Evolutionary conservation across 2,797 vertebrate genomes (phyloP).

Genomic region (Sebastes vulpes): DNA sequence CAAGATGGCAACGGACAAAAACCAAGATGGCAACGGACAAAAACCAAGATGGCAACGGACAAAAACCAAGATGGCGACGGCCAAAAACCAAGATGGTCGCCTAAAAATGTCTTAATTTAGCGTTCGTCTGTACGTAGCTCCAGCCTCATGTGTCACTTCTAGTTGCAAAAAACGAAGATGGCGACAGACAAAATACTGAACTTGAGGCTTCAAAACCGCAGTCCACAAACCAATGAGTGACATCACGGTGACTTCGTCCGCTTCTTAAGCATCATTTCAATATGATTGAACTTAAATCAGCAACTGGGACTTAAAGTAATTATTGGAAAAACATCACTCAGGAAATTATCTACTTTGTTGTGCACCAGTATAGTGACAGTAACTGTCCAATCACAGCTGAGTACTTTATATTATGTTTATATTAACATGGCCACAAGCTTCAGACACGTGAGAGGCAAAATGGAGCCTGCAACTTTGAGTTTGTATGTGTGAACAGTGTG

Average conservation of each 20-base stretch:
- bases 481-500: background rate
- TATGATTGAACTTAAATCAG: background rate
- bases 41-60: too few relatives aligned
- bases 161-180: background rate
- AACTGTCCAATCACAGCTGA: background rate
- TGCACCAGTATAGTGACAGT: background rate
- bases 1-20: too few relatives aligned
- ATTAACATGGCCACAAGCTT: background rate
- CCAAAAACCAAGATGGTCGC: too few relatives aligned
- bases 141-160: too few relatives aligned
- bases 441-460: background rate
- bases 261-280: background rate
- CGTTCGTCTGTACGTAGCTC: too few relatives aligned
- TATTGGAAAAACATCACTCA: background rate
- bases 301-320: background rate
- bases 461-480: background rate
- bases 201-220: background rate
- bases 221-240: background rate
- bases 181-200: background rate
- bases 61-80: too few relatives aligned
- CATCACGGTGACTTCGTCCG: background rate
- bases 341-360: background rate
- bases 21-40: too few relatives aligned
- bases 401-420: background rate
- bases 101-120: too few relatives aligned